Evolutionary conservation across 2,113 vertebrate genomes (phyloP), one percentile per base, ranked within the genome.

Genomic region (Dinomys branickii): DNA sequence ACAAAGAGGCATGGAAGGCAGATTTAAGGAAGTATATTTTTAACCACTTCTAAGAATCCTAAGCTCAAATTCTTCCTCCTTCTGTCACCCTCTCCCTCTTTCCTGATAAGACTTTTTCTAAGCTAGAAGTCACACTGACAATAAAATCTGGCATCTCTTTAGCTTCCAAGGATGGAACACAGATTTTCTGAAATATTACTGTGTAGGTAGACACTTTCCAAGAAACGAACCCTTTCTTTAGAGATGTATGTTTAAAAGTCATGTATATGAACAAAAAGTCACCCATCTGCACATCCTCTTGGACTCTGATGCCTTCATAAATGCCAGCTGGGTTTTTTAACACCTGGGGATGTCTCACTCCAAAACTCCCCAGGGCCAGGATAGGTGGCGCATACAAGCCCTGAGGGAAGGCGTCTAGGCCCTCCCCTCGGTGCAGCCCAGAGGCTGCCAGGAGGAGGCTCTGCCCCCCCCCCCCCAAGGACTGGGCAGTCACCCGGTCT

Each of bases 401-500:
- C 52, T n/a, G 19, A 56, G 38, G 78, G 78, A 96, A 59, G 78
- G 44, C 65, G 77, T 54, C 26, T 92, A 19, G 41, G 28, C 58
- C 58, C 14, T 81, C 24, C 47, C 47, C 50, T 87, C 65, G n/a
- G 19, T 44, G 2, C 7, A 78, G 47, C 41, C 81, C 63, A 65
- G 44, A 88, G 90, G 77, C 20, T 69, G 94, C 24, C 28, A 52
- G 16, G 5, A 73, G 61, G 96, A 41, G 86, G 73, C 92, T 30
- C 33, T 88, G 56, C 14, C 44, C 8, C 63, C 50, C 38, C 47
- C 38, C 35, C 91, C 22, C 35, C 24, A 41, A 41, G 9, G 61
- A 41, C 86, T 16, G 26, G 63, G 88, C 30, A 96, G 41, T 99
- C 98, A 99, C 99, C 99, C 92, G 99, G 97, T 97, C 99, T 99